Evolutionary conservation across 2,888 invertebrate genomes (phyloP), one percentile per base, ranked within the genome.

Genomic region (Apamea anceps): DNA sequence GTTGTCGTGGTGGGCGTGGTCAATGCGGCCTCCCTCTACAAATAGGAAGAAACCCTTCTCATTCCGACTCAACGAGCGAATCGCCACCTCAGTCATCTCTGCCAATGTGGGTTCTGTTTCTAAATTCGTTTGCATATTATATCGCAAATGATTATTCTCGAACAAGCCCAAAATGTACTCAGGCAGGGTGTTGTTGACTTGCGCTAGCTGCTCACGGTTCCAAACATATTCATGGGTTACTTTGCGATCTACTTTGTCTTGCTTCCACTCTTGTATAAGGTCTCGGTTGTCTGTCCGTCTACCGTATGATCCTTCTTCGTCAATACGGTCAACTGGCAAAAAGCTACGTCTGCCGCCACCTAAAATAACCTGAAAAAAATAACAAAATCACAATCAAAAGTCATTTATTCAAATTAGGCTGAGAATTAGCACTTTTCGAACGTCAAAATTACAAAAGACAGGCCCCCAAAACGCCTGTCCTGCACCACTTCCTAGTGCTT

Each of bases 1-100:
- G 80, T 95, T 97, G 12, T 94, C 96, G 91, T 98, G 98, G 91
- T 98, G 98, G 0, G 97, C 98, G 87, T 97, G 97, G 92, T 98
- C 98, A 76, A 98, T 98, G 90, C 97, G 95, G 0, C 97, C 98
- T 82, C 93, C 98, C 93, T 98, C 98, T 51, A 98, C 98, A 91
- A 98, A 98, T 21, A 99, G 94, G 90, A 98, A 98, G 93, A 97
- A 99, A 0, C 98, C 99, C 2, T 98, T 96, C 62, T 95, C 94
- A 88, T 97, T 97, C 87, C 97, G 97, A 48, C 96, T 95, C 75
- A 99, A 95, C 15, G 98, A 95, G 80, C 97, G 96, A 72, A 99
- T 98, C 0, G 99, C 98, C n/a, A 97, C 97, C 94, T 93, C 94
- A 0, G 95, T 95, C 48, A 95, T 88, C 81, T 95, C 94, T 6